A percentile compares a stretch with the other conserved stretches of the same genome.
phyloP scores from a whole-genome alignment of 2,113 vertebrate genomes.

The Chaetorhynchus papuensis region DNA sequence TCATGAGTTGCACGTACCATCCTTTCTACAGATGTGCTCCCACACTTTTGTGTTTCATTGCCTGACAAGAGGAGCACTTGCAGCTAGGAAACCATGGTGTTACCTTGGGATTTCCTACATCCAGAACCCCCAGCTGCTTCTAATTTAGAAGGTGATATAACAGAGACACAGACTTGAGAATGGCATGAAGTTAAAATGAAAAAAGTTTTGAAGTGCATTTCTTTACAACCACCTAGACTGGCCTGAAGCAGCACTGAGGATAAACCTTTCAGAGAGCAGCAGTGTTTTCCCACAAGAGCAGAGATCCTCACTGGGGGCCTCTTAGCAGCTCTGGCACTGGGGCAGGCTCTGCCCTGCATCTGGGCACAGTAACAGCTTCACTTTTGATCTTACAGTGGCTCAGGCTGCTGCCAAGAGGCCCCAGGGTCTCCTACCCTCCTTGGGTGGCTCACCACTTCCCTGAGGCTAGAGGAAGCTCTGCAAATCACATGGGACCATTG shows the following conservation, averaged over 20 bases:
- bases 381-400: not conserved
- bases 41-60: not conserved
- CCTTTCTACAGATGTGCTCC: not conserved
- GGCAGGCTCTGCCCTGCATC: fast-evolving
- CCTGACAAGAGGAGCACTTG: not conserved
- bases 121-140: fast-evolving
- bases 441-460: not conserved
- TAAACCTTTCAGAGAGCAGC: not conserved
- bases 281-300: not conserved
- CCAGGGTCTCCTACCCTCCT: not conserved
- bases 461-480: not conserved
- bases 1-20: not conserved
- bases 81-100: not conserved
- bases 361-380: not conserved
- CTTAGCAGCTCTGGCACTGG: fast-evolving
- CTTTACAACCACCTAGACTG: not conserved
- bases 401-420: not conserved
- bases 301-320: not conserved
- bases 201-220: not conserved
- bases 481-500: fast-evolving
- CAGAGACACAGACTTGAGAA: not conserved
- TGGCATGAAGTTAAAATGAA: not conserved
- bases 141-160: not conserved
- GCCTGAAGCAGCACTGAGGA: not conserved
- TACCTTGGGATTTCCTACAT: not conserved